Evolutionary conservation across 2,113 vertebrate species (phyloP).

Genomic region (Verasper variegatus): DNA sequence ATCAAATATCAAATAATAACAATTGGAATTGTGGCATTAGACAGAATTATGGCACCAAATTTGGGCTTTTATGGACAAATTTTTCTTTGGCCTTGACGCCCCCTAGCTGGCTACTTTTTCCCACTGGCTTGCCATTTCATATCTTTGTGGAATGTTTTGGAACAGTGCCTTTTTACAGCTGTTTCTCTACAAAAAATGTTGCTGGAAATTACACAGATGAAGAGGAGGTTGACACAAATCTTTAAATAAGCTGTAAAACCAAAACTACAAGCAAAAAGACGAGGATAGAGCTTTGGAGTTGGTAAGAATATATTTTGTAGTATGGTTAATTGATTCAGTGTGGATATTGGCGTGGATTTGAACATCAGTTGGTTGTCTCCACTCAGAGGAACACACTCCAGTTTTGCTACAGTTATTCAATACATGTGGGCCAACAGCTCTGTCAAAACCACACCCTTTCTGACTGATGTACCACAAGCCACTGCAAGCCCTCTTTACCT

Average conservation of each 20-base stretch:
- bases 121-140: too few species aligned
- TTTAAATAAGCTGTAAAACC: background rate
- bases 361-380: background rate
- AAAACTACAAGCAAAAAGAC: background rate
- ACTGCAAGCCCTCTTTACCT: constrained; percentile 49
- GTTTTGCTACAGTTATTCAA: constrained; percentile 27
- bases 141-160: too few species aligned
- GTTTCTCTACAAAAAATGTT: background rate
- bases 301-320: background rate
- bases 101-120: too few species aligned
- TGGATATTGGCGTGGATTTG: too few species aligned
- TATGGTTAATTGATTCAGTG: too few species aligned
- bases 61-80: too few species aligned
- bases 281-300: background rate
- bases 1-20: too few species aligned
- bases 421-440: constrained; percentile 43
- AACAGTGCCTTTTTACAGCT: background rate
- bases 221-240: background rate
- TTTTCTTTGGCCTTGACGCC: too few species aligned
- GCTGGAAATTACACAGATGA: background rate
- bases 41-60: too few species aligned
- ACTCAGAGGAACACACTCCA: background rate
- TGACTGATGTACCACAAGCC: constrained; percentile 52
- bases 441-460: constrained; percentile 57
- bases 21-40: too few species aligned